A percentile compares a stretch with the other conserved stretches of the same genome.
phyloP scores from a whole-genome alignment of 2,797 vertebrate genomes.

The Coluber constrictor region DNA sequence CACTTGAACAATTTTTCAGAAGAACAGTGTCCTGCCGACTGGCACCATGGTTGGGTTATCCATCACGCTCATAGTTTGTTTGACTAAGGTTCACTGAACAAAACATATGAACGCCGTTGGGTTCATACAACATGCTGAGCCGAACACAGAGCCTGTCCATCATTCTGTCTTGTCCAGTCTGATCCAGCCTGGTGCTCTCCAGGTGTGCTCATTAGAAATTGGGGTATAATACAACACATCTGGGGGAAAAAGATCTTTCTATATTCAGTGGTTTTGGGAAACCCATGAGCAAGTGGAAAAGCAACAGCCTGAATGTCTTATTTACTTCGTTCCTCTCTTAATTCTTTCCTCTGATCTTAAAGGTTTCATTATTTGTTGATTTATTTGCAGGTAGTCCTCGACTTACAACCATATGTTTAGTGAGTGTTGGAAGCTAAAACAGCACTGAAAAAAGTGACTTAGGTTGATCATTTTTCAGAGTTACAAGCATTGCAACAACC shows the following conservation, averaged over 20 bases:
- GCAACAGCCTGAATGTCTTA: not conserved
- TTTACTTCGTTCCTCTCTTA: not conserved
- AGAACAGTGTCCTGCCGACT: not conserved
- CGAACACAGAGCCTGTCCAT: not conserved
- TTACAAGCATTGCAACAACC: too few species aligned
- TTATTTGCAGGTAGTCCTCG: not conserved
- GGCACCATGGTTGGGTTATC: not conserved
- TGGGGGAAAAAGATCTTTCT: not conserved
- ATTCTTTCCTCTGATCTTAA: not conserved
- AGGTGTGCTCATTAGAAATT: not conserved
- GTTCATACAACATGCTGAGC: not conserved
- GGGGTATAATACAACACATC: not conserved
- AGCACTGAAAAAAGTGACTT: too few species aligned
- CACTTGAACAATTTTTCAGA: not conserved
- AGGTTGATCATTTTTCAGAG: too few species aligned
- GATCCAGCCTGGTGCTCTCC: not conserved
- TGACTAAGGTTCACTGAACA: not conserved
- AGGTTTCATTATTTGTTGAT: not conserved
- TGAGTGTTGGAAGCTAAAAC: not conserved
- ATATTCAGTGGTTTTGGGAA: not conserved
- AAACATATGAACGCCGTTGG: not conserved
- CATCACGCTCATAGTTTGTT: not conserved
- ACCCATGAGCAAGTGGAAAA: not conserved
- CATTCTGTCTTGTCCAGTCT: not conserved
- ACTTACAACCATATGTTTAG: not conserved